phyloP scores from a whole-genome alignment of 1,140 invertebrate species.

The Hycleus cichorii region DNA sequence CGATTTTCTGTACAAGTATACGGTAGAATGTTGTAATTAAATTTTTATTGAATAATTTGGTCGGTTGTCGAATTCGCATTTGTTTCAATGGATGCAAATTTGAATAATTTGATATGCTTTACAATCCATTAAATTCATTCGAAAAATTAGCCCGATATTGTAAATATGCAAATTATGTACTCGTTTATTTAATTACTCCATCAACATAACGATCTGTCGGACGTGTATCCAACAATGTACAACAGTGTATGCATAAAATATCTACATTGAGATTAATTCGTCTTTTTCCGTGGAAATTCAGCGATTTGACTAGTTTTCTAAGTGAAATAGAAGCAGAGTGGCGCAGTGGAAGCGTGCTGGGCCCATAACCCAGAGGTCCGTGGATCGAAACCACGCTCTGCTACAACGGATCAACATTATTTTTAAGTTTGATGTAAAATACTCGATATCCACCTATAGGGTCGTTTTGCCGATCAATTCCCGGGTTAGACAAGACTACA shows the following conservation, averaged over 20 bases:
- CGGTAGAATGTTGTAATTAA: background rate
- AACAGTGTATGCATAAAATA: too few species aligned
- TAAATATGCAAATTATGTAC: slow-evolving; percentile 22
- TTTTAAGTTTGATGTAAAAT: too few species aligned
- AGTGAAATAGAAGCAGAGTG: slow-evolving; percentile 59
- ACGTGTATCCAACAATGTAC: too few species aligned
- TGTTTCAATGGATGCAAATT: slow-evolving; percentile 7
- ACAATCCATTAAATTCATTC: slow-evolving; percentile 24
- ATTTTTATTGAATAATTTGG: background rate
- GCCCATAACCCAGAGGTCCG: slow-evolving; percentile 92
- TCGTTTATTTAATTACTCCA: slow-evolving; percentile 22
- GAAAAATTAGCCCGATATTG: slow-evolving; percentile 22
- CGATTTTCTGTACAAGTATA: too few species aligned
- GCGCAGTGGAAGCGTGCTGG: slow-evolving; percentile 88
- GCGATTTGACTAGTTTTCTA: too few species aligned
- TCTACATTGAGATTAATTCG: too few species aligned
- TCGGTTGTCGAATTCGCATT: background rate
- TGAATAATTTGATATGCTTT: slow-evolving; percentile 25
- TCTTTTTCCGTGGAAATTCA: too few species aligned
- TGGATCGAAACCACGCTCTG: slow-evolving; percentile 94
- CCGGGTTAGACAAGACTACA: too few species aligned
- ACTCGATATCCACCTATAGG: too few species aligned
- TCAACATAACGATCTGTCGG: slow-evolving; percentile 5
- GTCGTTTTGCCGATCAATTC: too few species aligned
- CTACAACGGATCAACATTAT: slow-evolving; percentile 44